A percentile compares a stretch with the other conserved stretches of the same genome.
Evolutionary conservation across 2,113 vertebrate species (phyloP).

Genomic region (Micronycteris hirsuta): DNA sequence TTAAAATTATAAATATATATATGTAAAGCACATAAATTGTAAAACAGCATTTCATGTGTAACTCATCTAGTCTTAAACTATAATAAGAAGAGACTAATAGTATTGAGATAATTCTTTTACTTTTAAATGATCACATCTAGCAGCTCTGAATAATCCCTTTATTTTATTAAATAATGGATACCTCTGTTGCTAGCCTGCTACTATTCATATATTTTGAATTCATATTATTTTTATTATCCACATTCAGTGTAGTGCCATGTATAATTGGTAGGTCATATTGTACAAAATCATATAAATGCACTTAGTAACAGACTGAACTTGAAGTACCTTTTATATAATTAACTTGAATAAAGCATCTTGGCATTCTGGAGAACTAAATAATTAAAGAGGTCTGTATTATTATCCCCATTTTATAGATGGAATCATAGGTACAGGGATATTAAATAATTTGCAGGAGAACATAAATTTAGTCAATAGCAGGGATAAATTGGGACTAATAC

Average conservation of each 20-base stretch:
- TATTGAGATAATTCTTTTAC: slow-evolving; percentile 32
- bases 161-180: slow-evolving; percentile 48
- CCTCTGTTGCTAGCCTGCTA: slow-evolving; percentile 1
- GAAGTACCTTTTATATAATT: slow-evolving; percentile 57
- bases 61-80: neutral
- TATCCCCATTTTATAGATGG: slow-evolving; percentile 70
- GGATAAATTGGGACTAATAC: slow-evolving; percentile 54
- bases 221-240: slow-evolving; percentile 27
- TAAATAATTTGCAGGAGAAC: slow-evolving; percentile 62
- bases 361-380: slow-evolving; percentile 65
- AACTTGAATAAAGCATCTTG: slow-evolving; percentile 53
- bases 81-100: neutral
- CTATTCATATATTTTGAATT: slow-evolving; percentile 32
- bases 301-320: slow-evolving; percentile 43
- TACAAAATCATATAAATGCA: slow-evolving; percentile 31
- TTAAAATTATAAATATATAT: neutral
- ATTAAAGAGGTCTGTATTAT: slow-evolving; percentile 66
- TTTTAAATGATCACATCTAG: slow-evolving; percentile 36
- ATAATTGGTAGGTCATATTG: slow-evolving; percentile 19
- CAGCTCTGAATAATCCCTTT: slow-evolving; percentile 27
- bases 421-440: slow-evolving; percentile 62
- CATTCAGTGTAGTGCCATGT: neutral
- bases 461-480: slow-evolving; percentile 47
- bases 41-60: neutral
- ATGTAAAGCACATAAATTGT: slow-evolving; percentile 29